Base-by-base conservation (phyloP, 2,797 vertebrate genomes). In the Acanthurus tractus region DNA sequence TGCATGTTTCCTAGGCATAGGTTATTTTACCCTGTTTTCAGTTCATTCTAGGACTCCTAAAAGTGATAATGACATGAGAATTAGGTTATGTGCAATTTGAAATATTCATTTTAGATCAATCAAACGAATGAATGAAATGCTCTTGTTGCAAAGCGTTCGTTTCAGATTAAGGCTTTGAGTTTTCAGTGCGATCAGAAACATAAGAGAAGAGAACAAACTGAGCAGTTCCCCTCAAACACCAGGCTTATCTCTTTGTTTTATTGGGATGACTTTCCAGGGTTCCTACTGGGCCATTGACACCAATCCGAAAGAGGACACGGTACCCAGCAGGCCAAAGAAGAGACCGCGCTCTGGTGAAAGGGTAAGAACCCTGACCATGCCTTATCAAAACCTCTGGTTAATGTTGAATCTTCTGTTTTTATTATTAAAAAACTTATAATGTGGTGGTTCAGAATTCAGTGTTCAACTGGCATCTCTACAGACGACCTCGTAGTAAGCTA, bases 281-380 rank as follows among this genome's bases (percentile, higher is more conserved):
- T 97, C 96, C 54, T 97, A 97, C 80, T 97, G 96, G 96, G 96
- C 96, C 85, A 97, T 97, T 86, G 96, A 97, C 92, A 96, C 94
- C 87, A 97, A 96, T 89, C 96, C 96, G 86, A 97, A 97, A 91
- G 96, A 97, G 89, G 96, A 97, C 85, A 70, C 94, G 0, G 90
- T 96, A 74, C 96, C 96, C 85, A 95, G 96, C 86, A 94, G 96
- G 91, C 96, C 96, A 79, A 97, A 96, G 94, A 97, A 97, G 92
- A 96, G 96, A 81, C 95, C 96, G 0, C 95, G 96, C 77, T 97
- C 96, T 84, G 96, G 96, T 88, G 96, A 97, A 90, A 94, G 96
- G 92, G 96, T 97, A 89, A 89, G 89, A 76, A 56, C 8, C 48
- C 2, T 15, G n/a, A 48, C 6, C 11, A 17, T 13, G 5, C 6